Evolutionary conservation across 2,797 vertebrate genomes (phyloP), one percentile per base, ranked within the genome.

Genomic region (Melanogrammus aeglefinus): DNA sequence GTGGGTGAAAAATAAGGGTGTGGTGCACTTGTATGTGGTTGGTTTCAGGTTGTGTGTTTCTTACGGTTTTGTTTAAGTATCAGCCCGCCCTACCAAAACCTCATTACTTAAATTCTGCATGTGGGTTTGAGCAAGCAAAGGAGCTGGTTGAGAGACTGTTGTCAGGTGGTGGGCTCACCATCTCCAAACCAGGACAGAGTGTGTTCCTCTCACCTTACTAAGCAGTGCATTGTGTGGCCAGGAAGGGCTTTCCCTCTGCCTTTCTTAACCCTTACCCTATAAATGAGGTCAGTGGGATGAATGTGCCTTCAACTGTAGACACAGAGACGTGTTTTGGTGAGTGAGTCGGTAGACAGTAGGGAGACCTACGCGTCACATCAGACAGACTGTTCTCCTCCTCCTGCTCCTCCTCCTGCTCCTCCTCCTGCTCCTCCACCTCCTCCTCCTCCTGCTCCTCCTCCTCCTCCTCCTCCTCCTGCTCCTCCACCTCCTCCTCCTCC

Each of bases 21-120:
- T 39, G 38, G 38, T 39, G 38, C 8, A 4, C 41, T 2, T 16
- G 14, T 44, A 4, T 44, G 41, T 44, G 12, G 41, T 44, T 14
- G 44, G 51, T 47, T 29, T 76, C 69, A 24, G 72, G 47, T 33
- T 75, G 18, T 78, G 36, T 72, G 24, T 71, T 57, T 71, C 47
- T 10, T 21, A 38, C 35, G 24, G 38, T 74, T 51, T 66, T 66
- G 16, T 57, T 79, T 74, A 74, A 75, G 35, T 1, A 33, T 78
- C 81, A 81, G 72, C 79, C 39, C 72, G 16, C 44, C 80, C 77
- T 74, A 12, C 76, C 81, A 80, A 88, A 88, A 88, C 90, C 82
- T 91, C 79, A 90, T 84, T 88, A 92, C 91, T 88, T 82, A 84
- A 84, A 82, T 81, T 80, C 69, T 57, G 57, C 16, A 63, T 27